Conservation (phyloP, 2,113 vertebrate genomes). For the Notothenia coriiceps region DNA sequence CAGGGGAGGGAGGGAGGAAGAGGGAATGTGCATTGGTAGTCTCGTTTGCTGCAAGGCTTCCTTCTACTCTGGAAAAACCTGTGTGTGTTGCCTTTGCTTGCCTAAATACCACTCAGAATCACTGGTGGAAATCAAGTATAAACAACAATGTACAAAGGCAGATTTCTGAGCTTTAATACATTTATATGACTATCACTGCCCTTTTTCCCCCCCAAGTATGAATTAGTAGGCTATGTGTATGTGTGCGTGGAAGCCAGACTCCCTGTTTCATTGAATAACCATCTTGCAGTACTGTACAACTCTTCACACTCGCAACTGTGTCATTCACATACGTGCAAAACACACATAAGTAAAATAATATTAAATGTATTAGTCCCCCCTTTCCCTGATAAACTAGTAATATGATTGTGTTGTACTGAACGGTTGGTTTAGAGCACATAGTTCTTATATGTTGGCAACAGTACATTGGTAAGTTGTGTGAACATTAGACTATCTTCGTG, state of each 20-base stretch:
- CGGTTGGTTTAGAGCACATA: neutral
- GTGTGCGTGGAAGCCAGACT: neutral
- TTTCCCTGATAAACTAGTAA: neutral
- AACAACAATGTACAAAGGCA: neutral
- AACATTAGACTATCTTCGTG: constrained; percentile 15
- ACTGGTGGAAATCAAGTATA: constrained; percentile 23
- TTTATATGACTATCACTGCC: neutral
- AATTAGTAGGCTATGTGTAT: neutral
- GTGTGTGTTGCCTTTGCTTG: constrained; percentile 56
- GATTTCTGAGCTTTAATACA: neutral
- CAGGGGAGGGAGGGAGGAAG: constrained; percentile 76
- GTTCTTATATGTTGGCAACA: neutral
- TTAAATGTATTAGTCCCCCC: neutral
- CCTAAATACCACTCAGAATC: constrained; percentile 44
- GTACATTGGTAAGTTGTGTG: constrained; percentile 26
- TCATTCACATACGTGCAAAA: neutral
- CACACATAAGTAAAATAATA: neutral
- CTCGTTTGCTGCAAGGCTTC: constrained; percentile 82
- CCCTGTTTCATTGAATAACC: neutral
- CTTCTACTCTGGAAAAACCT: constrained; percentile 75
- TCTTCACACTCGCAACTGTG: neutral
- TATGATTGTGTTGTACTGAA: neutral
- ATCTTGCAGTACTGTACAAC: neutral
- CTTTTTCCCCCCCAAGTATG: neutral
- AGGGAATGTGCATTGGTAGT: constrained; percentile 82